Percentiles rank a stretch among this genome's conserved stretches.
These are phyloP conservation scores for Antennarius maculatus DNA, from an alignment of 2,797 vertebrate species.

Conservation along the genomic window DNA sequence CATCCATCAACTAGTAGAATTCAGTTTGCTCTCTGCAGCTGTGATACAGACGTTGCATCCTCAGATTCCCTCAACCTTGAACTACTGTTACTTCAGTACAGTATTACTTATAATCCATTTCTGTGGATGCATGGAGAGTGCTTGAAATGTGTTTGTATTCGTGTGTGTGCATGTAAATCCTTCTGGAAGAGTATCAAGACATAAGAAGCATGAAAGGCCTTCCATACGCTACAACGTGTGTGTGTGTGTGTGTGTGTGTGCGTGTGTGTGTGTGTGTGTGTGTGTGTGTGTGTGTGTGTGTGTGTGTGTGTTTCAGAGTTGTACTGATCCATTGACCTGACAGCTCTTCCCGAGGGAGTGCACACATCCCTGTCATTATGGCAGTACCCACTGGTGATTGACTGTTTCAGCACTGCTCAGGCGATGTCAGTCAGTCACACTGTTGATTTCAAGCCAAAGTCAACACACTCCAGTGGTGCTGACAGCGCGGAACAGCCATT, in stretches of 20 bases:
- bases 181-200: slow-evolving; percentile 47
- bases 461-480: slow-evolving; percentile 47
- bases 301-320: slow-evolving; percentile 58
- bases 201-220: slow-evolving; percentile 47
- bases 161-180: slow-evolving; percentile 43
- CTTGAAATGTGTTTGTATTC: slow-evolving; percentile 45
- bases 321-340: slow-evolving; percentile 82
- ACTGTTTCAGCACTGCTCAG: slow-evolving; percentile 74
- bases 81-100: slow-evolving; percentile 50
- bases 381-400: slow-evolving; percentile 73
- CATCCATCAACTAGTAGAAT: slow-evolving; percentile 36
- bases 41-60: slow-evolving; percentile 22
- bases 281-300: slow-evolving; percentile 27
- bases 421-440: slow-evolving; percentile 67
- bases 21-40: slow-evolving; percentile 33
- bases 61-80: slow-evolving; percentile 37
- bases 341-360: slow-evolving; percentile 77
- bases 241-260: slow-evolving; percentile 36
- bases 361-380: slow-evolving; percentile 78
- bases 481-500: slow-evolving; percentile 40
- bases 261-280: slow-evolving; percentile 51
- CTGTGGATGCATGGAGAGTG: slow-evolving; percentile 32
- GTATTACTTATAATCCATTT: slow-evolving; percentile 49
- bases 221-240: slow-evolving; percentile 44
- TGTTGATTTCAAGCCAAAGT: slow-evolving; percentile 62